Conservation (phyloP, 1,140 invertebrate species). For the Nebria ingens region DNA sequence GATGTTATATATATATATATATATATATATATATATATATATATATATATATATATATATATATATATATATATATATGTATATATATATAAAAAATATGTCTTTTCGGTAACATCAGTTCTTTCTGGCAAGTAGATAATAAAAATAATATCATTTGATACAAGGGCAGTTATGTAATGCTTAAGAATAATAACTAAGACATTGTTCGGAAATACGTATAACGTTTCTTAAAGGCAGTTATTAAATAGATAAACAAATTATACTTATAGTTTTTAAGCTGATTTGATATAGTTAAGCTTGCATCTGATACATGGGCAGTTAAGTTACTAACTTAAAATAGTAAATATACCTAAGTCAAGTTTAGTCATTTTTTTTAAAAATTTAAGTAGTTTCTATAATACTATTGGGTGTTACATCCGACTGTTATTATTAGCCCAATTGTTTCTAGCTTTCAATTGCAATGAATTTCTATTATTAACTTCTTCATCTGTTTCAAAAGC, state of each 20-base stretch:
- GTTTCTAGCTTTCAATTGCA: slow-evolving; percentile 29
- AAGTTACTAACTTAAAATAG: no score
- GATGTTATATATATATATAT: neutral
- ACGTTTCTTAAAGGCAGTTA: no score
- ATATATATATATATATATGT: no score
- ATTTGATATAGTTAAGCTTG: no score
- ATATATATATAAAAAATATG: no score
- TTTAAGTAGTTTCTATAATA: neutral
- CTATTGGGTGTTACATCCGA: slow-evolving; percentile 26
- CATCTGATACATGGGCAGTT: no score
- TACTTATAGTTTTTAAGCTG: no score
- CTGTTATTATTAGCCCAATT: slow-evolving; percentile 27
- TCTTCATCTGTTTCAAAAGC: slow-evolving; percentile 42
- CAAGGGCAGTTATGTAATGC: neutral
- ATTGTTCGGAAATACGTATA: neutral
- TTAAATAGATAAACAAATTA: no score
- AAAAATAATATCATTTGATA: neutral
- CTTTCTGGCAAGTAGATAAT: neutral
- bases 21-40: no score
- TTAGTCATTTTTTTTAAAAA: neutral
- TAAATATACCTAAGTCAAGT: no score
- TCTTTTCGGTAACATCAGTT: neutral
- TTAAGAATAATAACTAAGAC: neutral
- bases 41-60: no score
- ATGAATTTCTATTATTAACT: slow-evolving; percentile 36